Evolutionary conservation across 2,113 vertebrate genomes (phyloP).

Genomic region (Malurus elegans): DNA sequence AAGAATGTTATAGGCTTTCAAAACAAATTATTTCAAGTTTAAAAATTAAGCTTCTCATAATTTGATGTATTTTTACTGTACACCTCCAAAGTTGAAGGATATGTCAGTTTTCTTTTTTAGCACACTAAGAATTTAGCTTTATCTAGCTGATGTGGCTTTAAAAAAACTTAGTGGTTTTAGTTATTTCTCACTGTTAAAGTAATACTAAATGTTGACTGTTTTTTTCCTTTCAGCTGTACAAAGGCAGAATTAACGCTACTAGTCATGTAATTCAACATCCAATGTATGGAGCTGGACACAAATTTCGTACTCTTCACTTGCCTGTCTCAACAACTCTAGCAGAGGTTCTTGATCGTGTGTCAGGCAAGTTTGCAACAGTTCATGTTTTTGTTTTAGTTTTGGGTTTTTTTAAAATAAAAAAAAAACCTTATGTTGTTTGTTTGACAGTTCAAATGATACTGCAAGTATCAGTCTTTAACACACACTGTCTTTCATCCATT

Average conservation of each 20-base stretch:
- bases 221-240: conserved; percentile 84
- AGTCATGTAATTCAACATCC: conserved; percentile 99
- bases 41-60: neutral
- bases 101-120: neutral
- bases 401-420: neutral
- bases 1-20: neutral
- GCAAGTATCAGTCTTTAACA: neutral
- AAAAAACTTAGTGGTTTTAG: neutral
- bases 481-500: neutral
- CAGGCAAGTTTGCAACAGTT: conserved; percentile 77
- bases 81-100: neutral
- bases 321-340: conserved; percentile 96
- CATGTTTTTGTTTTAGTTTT: neutral
- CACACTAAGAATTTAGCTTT: neutral
- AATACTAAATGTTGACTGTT: neutral
- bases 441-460: neutral
- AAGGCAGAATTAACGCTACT: conserved; percentile 98
- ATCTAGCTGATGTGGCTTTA: neutral
- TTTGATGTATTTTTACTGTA: neutral
- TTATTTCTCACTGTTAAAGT: neutral
- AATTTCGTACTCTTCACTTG: conserved; percentile 95
- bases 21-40: neutral
- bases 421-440: neutral
- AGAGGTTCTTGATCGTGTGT: conserved; percentile 96
- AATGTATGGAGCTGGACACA: conserved; percentile 99